Evolutionary conservation across 2,888 invertebrate genomes (phyloP).

Genomic region (Lochmaea capreae): DNA sequence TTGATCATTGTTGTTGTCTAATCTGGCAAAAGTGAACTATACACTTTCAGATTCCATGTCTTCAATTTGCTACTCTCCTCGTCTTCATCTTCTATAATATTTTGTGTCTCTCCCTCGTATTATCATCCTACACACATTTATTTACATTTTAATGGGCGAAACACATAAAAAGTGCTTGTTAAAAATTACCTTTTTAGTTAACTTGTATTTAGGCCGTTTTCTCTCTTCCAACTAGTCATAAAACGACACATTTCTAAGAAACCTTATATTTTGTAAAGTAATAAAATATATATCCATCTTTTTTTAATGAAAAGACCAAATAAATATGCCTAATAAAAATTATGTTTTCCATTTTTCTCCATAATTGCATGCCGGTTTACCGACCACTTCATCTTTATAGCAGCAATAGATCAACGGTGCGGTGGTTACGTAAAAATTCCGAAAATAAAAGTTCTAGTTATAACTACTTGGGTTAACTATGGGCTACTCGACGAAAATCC

Average conservation of each 20-base stretch:
- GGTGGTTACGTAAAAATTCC: conserved; percentile 19
- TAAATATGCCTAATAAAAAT: conserved; percentile 6
- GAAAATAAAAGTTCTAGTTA: conserved; percentile 17
- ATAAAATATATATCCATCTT: neutral
- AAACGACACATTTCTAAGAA: neutral
- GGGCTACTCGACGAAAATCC: conserved; percentile 8
- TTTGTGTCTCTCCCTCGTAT: neutral
- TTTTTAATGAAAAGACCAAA: neutral
- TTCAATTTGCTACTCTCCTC: too few relatives aligned
- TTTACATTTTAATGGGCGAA: neutral
- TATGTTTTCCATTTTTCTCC: conserved; percentile 3
- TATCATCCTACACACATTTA: neutral
- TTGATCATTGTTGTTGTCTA: too few relatives aligned
- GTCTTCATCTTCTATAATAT: too few relatives aligned
- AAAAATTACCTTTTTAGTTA: neutral
- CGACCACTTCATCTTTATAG: conserved; percentile 1
- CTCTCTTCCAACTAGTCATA: neutral
- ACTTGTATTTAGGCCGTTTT: neutral
- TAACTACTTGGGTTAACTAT: conserved; percentile 10
- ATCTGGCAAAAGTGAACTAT: too few relatives aligned
- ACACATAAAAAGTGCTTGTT: neutral
- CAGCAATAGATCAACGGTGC: conserved; percentile 6
- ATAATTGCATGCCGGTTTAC: neutral
- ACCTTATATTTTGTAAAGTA: neutral
- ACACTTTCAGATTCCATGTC: too few relatives aligned